phyloP scores from a whole-genome alignment of 2,113 vertebrate species.

The Scomber scombrus region DNA sequence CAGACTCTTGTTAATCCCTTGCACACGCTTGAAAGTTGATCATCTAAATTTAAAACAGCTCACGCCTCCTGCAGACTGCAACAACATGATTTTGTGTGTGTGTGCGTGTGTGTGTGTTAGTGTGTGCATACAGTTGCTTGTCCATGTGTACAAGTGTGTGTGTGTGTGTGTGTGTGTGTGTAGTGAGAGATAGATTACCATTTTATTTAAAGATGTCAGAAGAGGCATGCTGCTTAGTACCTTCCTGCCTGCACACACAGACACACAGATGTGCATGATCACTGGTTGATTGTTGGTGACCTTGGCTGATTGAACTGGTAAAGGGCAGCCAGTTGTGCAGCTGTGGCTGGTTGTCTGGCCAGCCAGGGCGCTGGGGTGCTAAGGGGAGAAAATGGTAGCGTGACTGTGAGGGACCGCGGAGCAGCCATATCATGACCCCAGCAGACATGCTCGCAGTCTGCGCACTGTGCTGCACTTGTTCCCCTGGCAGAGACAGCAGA shows the following conservation, averaged over 20 bases:
- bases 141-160: background rate
- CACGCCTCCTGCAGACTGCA: slow-evolving; percentile 6
- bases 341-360: slow-evolving; percentile 65
- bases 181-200: slow-evolving; percentile 5
- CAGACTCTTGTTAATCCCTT: slow-evolving; percentile 64
- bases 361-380: slow-evolving; percentile 43
- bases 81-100: background rate
- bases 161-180: background rate
- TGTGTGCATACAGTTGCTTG: background rate
- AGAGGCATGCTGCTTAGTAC: slow-evolving; percentile 27
- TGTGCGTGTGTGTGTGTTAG: background rate
- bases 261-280: slow-evolving; percentile 79
- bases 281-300: slow-evolving; percentile 77
- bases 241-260: slow-evolving; percentile 51
- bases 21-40: slow-evolving; percentile 78
- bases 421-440: slow-evolving; percentile 69
- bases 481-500: slow-evolving; percentile 39
- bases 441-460: slow-evolving; percentile 56
- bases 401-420: slow-evolving; percentile 66
- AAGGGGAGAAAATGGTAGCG: slow-evolving; percentile 62
- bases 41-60: slow-evolving; percentile 80
- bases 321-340: slow-evolving; percentile 77
- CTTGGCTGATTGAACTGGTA: slow-evolving; percentile 79
- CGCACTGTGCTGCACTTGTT: slow-evolving; percentile 86
- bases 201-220: slow-evolving; percentile 45